Conservation (phyloP, 2,888 invertebrate species). For the Patella pellucida region DNA sequence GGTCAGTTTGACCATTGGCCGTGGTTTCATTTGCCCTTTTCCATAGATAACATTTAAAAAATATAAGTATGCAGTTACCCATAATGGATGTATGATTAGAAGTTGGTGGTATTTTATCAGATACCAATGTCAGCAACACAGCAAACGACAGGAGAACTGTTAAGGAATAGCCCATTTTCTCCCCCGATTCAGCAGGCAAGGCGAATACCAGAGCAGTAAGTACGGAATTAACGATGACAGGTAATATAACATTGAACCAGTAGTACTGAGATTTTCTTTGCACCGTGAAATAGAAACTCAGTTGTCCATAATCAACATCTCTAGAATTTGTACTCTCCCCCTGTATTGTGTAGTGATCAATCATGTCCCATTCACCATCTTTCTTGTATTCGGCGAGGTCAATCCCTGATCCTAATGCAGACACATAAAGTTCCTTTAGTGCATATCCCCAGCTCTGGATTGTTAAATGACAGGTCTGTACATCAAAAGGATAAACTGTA, state of each 20-base stretch:
- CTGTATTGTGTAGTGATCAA: conserved; percentile 17
- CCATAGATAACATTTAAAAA: too few relatives aligned
- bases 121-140: conserved; percentile 34
- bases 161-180: conserved; percentile 38
- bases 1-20: too few relatives aligned
- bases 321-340: conserved; percentile 12
- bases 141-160: conserved; percentile 35
- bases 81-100: conserved; percentile 31
- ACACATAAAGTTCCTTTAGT: conserved; percentile 28
- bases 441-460: conserved; percentile 33
- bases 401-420: conserved; percentile 16
- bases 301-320: conserved; percentile 21
- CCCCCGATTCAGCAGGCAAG: conserved; percentile 38
- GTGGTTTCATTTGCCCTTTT: too few relatives aligned
- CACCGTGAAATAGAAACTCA: conserved; percentile 27
- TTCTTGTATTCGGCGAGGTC: conserved; percentile 23
- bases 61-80: conserved; percentile 19
- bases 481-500: conserved; percentile 39
- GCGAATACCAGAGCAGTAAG: conserved; percentile 34
- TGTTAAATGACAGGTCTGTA: conserved; percentile 31
- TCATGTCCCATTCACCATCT: conserved; percentile 34
- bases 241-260: conserved; percentile 34
- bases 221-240: conserved; percentile 33
- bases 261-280: conserved; percentile 30
- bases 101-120: conserved; percentile 34